Evolutionary conservation across 2,888 invertebrate genomes (phyloP).

Genomic region (Odontomyia ornata): DNA sequence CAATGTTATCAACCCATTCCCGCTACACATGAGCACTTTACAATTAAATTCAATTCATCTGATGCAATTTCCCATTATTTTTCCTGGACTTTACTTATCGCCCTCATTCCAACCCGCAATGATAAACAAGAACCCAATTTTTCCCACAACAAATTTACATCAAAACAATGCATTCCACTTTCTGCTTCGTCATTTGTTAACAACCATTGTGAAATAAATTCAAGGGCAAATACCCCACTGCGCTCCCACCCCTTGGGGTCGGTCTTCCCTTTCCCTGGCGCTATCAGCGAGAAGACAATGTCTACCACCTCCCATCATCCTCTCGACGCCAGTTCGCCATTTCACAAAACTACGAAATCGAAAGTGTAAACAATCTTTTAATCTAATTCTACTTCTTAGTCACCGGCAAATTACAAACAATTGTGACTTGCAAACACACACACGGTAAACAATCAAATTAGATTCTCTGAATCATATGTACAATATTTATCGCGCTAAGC

Average conservation of each 20-base stretch:
- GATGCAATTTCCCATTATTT: background rate
- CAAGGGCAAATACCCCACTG: conserved; percentile 1
- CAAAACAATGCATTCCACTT: background rate
- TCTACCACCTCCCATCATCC: background rate
- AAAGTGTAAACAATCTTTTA: conserved; percentile 26
- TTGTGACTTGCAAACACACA: background rate
- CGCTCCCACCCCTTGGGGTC: background rate
- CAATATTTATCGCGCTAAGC: no score
- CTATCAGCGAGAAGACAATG: background rate
- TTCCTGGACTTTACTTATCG: background rate
- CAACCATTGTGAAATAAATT: background rate
- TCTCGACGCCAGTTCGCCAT: background rate
- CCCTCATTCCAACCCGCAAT: background rate
- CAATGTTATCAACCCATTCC: no score
- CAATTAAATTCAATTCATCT: no score
- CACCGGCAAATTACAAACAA: background rate
- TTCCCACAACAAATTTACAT: no score
- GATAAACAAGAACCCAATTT: no score
- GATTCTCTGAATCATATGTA: background rate
- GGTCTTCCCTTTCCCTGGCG: background rate
- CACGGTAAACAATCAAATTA: background rate
- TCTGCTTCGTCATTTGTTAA: background rate
- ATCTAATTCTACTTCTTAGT: background rate
- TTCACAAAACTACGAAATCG: conserved; percentile 26
- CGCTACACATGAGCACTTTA: no score